These are phyloP conservation scores for Sibirionetta formosa DNA, from an alignment of 2,797 vertebrate species.

Conservation along the genomic window DNA sequence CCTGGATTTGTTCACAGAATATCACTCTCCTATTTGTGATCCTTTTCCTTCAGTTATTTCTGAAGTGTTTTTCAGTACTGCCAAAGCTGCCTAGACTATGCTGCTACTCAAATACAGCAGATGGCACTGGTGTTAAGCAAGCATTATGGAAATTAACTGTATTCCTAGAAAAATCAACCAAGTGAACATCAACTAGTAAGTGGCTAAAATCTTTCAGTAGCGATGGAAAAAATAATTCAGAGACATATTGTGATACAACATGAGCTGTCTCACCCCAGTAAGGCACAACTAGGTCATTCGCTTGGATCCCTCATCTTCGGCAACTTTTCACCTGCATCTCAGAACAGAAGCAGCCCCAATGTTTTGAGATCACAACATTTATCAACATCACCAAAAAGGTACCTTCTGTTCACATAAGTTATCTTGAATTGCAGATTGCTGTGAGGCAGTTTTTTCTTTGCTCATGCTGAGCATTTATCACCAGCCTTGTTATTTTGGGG, in stretches of 20 bases:
- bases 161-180: slow-evolving; percentile 73
- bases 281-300: not conserved
- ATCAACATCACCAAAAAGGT: not conserved
- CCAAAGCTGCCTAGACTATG: slow-evolving; percentile 36
- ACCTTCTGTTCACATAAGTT: not conserved
- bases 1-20: not conserved
- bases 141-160: slow-evolving; percentile 59
- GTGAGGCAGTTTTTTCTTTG: not conserved
- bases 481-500: not conserved
- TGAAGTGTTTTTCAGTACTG: not conserved
- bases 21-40: slow-evolving; percentile 27
- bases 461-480: slow-evolving; percentile 29
- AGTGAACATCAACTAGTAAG: slow-evolving; percentile 51
- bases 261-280: not conserved
- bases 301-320: not conserved
- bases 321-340: not conserved
- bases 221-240: not conserved
- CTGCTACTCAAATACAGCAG: slow-evolving; percentile 72
- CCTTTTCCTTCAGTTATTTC: slow-evolving; percentile 28
- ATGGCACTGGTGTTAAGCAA: slow-evolving; percentile 71
- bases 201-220: slow-evolving; percentile 42
- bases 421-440: slow-evolving; percentile 29
- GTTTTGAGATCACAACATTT: not conserved
- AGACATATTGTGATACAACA: not conserved
- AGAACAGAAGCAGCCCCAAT: not conserved